Evolutionary conservation across 2,888 invertebrate genomes (phyloP).

Genomic region (Caradrina kadenii): DNA sequence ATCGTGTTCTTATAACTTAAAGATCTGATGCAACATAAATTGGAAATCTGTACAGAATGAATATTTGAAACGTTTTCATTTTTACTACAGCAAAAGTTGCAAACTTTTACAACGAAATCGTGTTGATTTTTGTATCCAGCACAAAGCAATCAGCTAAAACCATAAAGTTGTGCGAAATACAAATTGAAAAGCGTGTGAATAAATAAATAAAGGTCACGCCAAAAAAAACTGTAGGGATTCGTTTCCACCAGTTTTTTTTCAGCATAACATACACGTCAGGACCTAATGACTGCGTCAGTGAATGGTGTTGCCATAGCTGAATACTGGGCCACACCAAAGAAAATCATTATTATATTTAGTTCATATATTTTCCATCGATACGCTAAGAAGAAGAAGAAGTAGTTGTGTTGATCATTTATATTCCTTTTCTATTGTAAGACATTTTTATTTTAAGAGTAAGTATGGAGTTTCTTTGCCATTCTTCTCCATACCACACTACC

Average conservation of each 20-base stretch:
- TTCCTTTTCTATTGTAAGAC: no score
- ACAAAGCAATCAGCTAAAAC: constrained; percentile 13
- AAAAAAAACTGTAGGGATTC: background rate
- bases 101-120: constrained; percentile 1
- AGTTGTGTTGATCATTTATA: no score
- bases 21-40: constrained; percentile 14
- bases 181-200: constrained; percentile 4
- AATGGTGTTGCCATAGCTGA: no score
- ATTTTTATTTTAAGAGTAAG: no score
- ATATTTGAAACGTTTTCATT: constrained; percentile 1
- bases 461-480: no score
- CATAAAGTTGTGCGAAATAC: constrained; percentile 7
- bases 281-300: no score
- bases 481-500: no score
- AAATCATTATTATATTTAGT: no score
- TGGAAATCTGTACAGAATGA: constrained; percentile 1
- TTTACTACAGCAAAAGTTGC: background rate
- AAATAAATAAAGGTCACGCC: constrained; percentile 1
- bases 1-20: background rate
- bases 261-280: no score
- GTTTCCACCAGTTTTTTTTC: background rate
- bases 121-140: constrained; percentile 22
- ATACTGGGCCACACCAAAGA: no score
- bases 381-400: no score
- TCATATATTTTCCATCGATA: no score